Evolutionary conservation across 2,888 invertebrate genomes (phyloP).

Genomic region (Clitarchus hookeri): DNA sequence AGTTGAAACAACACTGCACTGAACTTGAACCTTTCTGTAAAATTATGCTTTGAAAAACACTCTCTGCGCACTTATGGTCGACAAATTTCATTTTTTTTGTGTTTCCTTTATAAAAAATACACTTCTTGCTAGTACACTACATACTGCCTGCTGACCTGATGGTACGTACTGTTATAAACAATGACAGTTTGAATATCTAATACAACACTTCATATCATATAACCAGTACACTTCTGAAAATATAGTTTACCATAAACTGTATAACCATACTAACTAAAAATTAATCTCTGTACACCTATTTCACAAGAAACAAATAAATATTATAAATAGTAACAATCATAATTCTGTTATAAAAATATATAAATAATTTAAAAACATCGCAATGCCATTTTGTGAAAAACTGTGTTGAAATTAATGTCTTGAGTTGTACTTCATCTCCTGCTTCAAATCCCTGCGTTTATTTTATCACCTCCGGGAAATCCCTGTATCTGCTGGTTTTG

Average conservation of each 20-base stretch:
- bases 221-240: not conserved
- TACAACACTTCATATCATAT: no score
- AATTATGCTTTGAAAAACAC: no score
- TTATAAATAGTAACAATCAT: not conserved
- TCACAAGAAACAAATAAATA: not conserved
- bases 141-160: no score
- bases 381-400: not conserved
- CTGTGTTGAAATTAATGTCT: not conserved
- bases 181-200: no score
- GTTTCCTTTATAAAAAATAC: no score
- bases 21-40: no score
- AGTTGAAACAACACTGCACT: no score
- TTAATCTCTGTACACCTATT: not conserved
- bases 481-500: constrained; percentile 24
- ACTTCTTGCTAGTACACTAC: no score
- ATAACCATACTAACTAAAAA: not conserved
- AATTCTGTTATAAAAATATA: constrained; percentile 2
- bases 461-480: constrained; percentile 33
- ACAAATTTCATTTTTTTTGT: no score
- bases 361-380: not conserved
- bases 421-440: not conserved
- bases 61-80: no score
- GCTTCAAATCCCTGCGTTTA: not conserved
- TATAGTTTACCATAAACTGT: not conserved
- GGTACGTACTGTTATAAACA: no score